A percentile compares a stretch with the other conserved stretches of the same genome.
Evolutionary conservation across 2,113 vertebrate genomes (phyloP).

Genomic region (Ammodytes dubius): DNA sequence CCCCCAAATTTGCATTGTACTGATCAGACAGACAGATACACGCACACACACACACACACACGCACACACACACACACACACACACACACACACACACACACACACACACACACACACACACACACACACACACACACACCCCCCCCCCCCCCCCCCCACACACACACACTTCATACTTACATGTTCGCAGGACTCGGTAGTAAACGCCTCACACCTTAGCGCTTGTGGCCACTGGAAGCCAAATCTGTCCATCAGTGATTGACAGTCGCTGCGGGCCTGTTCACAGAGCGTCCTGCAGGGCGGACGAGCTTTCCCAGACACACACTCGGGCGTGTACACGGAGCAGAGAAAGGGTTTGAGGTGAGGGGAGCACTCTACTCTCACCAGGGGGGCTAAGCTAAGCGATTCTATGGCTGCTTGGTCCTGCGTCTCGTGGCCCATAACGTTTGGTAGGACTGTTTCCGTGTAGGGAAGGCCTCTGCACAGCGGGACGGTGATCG

Average conservation of each 20-base stretch:
- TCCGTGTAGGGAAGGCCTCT: conserved; percentile 88
- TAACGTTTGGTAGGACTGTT: conserved; percentile 88
- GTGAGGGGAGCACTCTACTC: conserved; percentile 87
- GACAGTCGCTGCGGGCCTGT: conserved; percentile 86
- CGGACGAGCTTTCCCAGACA: conserved; percentile 84
- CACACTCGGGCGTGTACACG: conserved; percentile 89
- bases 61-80: neutral
- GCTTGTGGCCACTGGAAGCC: conserved; percentile 88
- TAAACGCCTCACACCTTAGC: conserved; percentile 87
- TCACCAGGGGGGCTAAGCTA: conserved; percentile 82
- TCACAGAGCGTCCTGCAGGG: conserved; percentile 92
- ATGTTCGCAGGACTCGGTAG: conserved; percentile 61
- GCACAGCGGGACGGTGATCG: conserved; percentile 88
- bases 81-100: neutral
- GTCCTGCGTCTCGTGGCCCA: conserved; percentile 87
- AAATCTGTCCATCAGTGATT: conserved; percentile 87
- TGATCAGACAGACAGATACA: too few relatives aligned
- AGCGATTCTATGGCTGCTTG: conserved; percentile 81
- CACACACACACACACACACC: too few relatives aligned
- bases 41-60: neutral
- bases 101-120: neutral
- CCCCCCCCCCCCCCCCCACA: too few relatives aligned
- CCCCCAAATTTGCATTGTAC: too few relatives aligned
- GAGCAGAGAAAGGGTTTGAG: conserved; percentile 92
- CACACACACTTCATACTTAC: conserved; percentile 50